Evolutionary conservation across 1,140 invertebrate genomes (phyloP), one percentile per base, ranked within the genome.

Genomic region (Diachasmimorpha longicaudata): DNA sequence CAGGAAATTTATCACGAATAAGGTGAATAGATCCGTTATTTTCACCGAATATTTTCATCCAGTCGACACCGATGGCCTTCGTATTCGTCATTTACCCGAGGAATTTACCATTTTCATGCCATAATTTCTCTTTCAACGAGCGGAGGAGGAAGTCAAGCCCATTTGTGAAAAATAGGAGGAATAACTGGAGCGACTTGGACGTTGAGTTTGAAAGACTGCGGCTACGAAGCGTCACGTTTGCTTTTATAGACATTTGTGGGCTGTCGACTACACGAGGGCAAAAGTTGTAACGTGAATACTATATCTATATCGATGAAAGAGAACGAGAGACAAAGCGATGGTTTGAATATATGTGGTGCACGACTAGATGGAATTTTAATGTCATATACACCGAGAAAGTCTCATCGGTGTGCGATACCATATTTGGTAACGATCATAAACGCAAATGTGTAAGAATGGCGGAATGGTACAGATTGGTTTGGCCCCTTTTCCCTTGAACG

Each of bases 361-460:
- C 44, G 46, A 13, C 44, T 70, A 58, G 39, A 75, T 78, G 70
- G 73, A 75, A 78, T 75, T 70, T 78, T 75, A 78, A 78, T 67
- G 58, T 72, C 58, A 72, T 19, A 58, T n/a, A 66, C 31, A 73
- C 72, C 44, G 52, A 44, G 31, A 16, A 42, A 0, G 63, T 63
- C 14, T 42, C 13, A 63, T 63, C 58, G 58, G 58, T 23, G 58
- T 23, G 14, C 31, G 21, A 6, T 63, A 11, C 19, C 58, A 63
- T 73, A 39, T 66, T 73, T 23, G 55, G 36, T 58, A 44, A 42
- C 44, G 48, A 58, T 48, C 70, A 63, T 63, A 13, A 63, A 13
- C 10, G 58, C 23, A 63, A 63, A 63, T 63, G 58, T 25, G 23
- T 11, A 55, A 55, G n/a, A 4, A 19, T 11, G 58, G 58, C 4